These are phyloP conservation scores for Cordilura impudica DNA, from an alignment of 2,888 invertebrate genomes.

Conservation along the genomic window DNA sequence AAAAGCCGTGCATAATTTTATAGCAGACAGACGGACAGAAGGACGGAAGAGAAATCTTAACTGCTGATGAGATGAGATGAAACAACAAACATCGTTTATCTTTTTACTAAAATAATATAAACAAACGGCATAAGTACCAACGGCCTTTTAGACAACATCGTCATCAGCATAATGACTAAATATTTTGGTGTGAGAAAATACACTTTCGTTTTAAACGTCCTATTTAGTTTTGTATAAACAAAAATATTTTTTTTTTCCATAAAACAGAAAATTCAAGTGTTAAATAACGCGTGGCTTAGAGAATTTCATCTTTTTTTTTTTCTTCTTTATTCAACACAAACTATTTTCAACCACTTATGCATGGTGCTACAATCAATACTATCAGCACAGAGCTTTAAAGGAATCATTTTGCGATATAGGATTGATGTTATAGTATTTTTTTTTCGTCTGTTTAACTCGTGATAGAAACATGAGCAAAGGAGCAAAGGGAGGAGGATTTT, in stretches of 20 bases:
- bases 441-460: too few relatives aligned
- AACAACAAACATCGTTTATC: conserved; percentile 52
- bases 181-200: not conserved
- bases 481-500: too few relatives aligned
- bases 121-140: conserved; percentile 39
- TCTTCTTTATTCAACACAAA: not conserved
- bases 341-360: conserved; percentile 28
- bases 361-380: not conserved
- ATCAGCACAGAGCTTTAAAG: not conserved
- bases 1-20: conserved; percentile 58
- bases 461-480: too few relatives aligned
- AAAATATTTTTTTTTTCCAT: not conserved
- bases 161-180: conserved; percentile 6
- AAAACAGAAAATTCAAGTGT: conserved; percentile 12
- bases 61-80: conserved; percentile 48
- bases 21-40: conserved; percentile 25
- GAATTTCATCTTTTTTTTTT: conserved; percentile 12
- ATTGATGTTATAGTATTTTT: too few relatives aligned
- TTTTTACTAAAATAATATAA: conserved; percentile 50
- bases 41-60: conserved; percentile 14
- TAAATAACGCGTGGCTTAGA: conserved; percentile 25
- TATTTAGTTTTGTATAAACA: not conserved
- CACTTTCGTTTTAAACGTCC: not conserved
- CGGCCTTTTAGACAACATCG: conserved; percentile 28
- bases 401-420: too few relatives aligned